phyloP scores from a whole-genome alignment of 1,140 invertebrate genomes.

The Tetramorium simillimum region DNA sequence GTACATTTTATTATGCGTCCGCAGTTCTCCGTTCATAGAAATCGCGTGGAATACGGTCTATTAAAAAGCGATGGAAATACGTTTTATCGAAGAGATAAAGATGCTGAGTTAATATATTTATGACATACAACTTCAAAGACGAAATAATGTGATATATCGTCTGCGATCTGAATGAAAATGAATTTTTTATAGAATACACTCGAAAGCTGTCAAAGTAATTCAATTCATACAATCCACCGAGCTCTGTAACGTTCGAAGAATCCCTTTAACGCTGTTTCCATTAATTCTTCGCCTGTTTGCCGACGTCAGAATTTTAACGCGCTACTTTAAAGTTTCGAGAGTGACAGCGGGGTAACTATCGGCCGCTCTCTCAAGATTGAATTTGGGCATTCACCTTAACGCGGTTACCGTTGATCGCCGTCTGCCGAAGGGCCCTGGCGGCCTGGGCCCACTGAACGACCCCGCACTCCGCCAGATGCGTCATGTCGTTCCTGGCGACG shows the following conservation, averaged over 20 bases:
- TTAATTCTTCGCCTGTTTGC: background rate
- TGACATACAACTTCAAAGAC: background rate
- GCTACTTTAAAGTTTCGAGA: slow-evolving; percentile 10
- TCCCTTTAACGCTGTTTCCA: background rate
- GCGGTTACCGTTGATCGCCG: slow-evolving; percentile 71
- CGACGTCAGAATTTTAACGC: background rate
- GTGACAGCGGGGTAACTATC: background rate
- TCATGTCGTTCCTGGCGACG: slow-evolving; percentile 87
- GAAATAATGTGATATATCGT: background rate
- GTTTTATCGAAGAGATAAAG: background rate
- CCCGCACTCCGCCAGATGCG: slow-evolving; percentile 80
- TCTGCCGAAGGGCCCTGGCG: slow-evolving; percentile 76
- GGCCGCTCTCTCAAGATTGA: background rate
- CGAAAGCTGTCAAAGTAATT: background rate
- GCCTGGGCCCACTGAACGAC: slow-evolving; percentile 84
- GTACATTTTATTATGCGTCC: slow-evolving; percentile 4
- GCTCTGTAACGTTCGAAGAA: background rate
- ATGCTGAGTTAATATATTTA: slow-evolving; percentile 13
- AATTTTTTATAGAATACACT: background rate
- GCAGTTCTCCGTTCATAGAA: slow-evolving; percentile 1
- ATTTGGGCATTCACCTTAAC: slow-evolving; percentile 75
- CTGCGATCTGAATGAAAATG: background rate
- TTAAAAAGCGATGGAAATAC: slow-evolving; percentile 9
- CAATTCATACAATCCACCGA: background rate
- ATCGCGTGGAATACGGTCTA: slow-evolving; percentile 18